phyloP scores from a whole-genome alignment of 2,888 invertebrate genomes.

The Dioctria linearis region DNA sequence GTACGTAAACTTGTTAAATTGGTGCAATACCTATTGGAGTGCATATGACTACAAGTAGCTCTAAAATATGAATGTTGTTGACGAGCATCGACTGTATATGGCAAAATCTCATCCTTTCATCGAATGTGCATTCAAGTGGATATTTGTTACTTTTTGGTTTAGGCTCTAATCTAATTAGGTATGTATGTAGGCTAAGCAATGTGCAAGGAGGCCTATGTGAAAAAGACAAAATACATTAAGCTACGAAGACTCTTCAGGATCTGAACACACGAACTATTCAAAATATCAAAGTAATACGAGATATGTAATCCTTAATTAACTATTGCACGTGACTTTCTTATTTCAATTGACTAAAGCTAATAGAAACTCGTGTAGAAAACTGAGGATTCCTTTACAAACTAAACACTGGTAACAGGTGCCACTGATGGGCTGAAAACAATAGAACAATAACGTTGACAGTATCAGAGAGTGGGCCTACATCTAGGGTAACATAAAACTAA shows the following conservation, averaged over 20 bases:
- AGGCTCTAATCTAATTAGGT: background rate
- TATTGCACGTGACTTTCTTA: slow-evolving; percentile 42
- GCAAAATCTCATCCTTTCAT: background rate
- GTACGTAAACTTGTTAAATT: slow-evolving; percentile 3
- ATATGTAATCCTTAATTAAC: slow-evolving; percentile 32
- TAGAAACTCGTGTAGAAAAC: slow-evolving; percentile 10
- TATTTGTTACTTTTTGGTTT: slow-evolving; percentile 28
- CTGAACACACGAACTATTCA: slow-evolving; percentile 31
- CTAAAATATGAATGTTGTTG: background rate
- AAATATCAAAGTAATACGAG: slow-evolving; percentile 26
- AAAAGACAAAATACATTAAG: slow-evolving; percentile 38
- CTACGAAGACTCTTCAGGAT: slow-evolving; percentile 29
- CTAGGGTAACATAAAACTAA: slow-evolving; percentile 34
- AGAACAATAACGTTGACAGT: slow-evolving; percentile 20
- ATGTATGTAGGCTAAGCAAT: too few relatives aligned
- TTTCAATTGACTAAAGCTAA: slow-evolving; percentile 24
- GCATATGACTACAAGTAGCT: slow-evolving; percentile 44
- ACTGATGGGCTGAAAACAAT: slow-evolving; percentile 16
- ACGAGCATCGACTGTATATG: background rate
- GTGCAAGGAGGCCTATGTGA: slow-evolving; percentile 23
- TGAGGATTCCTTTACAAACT: slow-evolving; percentile 30
- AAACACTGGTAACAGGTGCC: slow-evolving; percentile 45
- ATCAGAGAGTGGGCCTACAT: slow-evolving; percentile 28
- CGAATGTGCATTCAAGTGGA: background rate
- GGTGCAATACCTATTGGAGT: slow-evolving; percentile 46